Evolutionary conservation across 53 echinoderm and acorn worm genomes (phyloP).

Genomic region (Holothuria leucospilota): DNA sequence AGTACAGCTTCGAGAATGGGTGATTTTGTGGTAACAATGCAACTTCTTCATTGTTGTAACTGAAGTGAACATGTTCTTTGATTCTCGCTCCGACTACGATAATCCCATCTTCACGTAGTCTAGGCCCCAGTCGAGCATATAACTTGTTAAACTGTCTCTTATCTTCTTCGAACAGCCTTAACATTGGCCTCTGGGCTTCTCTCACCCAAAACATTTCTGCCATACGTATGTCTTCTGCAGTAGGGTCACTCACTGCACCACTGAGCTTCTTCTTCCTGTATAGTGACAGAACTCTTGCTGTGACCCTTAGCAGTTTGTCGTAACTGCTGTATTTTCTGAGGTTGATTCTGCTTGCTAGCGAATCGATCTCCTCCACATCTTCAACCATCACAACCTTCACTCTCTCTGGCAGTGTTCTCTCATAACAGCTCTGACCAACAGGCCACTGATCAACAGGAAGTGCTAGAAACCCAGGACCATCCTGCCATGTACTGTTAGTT

Average conservation of each 20-base stretch:
- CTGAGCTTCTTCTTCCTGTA: background rate
- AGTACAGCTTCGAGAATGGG: constrained; percentile 51
- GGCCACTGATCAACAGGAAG: constrained; percentile 46
- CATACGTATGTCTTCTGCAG: too few relatives aligned
- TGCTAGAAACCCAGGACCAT: constrained; percentile 42
- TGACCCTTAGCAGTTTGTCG: constrained; percentile 42
- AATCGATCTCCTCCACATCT: constrained; percentile 13
- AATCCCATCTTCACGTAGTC: constrained; percentile 48
- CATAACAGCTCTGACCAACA: constrained; percentile 38
- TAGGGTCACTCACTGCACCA: too few relatives aligned
- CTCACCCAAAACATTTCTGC: background rate
- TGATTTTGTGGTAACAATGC: constrained; percentile 49
- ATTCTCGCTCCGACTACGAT: constrained; percentile 57
- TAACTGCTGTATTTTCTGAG: constrained; percentile 34
- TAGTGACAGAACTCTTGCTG: constrained; percentile 30
- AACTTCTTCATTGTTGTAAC: constrained; percentile 48
- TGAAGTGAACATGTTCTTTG: constrained; percentile 47
- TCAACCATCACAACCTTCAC: constrained; percentile 45
- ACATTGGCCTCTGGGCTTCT: constrained; percentile 36
- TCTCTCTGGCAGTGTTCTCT: constrained; percentile 33
- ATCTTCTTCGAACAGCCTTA: constrained; percentile 24
- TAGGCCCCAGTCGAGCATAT: constrained; percentile 32
- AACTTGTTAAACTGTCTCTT: constrained; percentile 1
- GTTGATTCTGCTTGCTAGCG: constrained; percentile 38
- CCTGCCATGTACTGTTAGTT: constrained; percentile 47